phyloP scores from a whole-genome alignment of 2,888 invertebrate species.

The Biston betularia region DNA sequence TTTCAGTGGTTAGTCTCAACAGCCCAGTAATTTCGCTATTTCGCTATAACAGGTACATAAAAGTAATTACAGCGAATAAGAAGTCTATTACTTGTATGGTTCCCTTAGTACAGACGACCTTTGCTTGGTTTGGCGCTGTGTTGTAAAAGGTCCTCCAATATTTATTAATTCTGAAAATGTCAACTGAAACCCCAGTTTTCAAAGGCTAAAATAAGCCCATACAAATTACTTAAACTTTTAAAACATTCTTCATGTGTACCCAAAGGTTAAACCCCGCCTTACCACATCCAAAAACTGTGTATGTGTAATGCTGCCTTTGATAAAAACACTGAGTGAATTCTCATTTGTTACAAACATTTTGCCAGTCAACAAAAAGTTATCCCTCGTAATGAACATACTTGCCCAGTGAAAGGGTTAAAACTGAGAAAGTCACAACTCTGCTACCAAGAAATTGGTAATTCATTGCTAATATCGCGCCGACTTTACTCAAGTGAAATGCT shows the following conservation, averaged over 20 bases:
- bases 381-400: slow-evolving; percentile 74
- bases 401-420: slow-evolving; percentile 71
- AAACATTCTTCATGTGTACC: slow-evolving; percentile 18
- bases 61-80: too few species aligned
- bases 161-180: background rate
- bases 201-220: background rate
- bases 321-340: slow-evolving; percentile 64
- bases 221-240: slow-evolving; percentile 9
- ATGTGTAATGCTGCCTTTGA: slow-evolving; percentile 43
- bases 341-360: slow-evolving; percentile 63
- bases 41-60: too few species aligned
- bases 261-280: slow-evolving; percentile 20
- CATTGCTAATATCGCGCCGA: slow-evolving; percentile 69
- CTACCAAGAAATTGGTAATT: slow-evolving; percentile 75
- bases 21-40: too few species aligned
- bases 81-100: too few species aligned
- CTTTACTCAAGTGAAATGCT: slow-evolving; percentile 58
- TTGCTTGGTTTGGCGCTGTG: too few species aligned
- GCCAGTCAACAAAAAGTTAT: slow-evolving; percentile 61
- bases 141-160: background rate
- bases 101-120: too few species aligned
- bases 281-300: slow-evolving; percentile 46
- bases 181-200: slow-evolving; percentile 2
- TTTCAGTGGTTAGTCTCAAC: too few species aligned
- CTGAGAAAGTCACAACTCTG: slow-evolving; percentile 68